phyloP scores from a whole-genome alignment of 2,888 invertebrate species.

The Aromia moschata region DNA sequence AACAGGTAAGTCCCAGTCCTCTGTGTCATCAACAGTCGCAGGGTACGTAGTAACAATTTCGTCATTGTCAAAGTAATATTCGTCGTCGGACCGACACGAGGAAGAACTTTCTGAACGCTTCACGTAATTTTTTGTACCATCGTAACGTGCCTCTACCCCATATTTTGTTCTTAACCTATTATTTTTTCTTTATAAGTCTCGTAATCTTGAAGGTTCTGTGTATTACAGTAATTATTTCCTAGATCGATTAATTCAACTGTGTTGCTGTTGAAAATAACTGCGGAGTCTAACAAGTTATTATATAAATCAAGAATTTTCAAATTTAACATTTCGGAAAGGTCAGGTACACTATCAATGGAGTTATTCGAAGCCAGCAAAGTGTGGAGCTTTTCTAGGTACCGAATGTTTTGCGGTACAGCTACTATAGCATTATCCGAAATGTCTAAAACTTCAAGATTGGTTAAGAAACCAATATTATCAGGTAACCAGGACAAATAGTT shows the following conservation, averaged over 20 bases:
- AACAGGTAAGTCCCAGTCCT: conserved; percentile 46
- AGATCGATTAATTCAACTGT: conserved; percentile 38
- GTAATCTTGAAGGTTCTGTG: conserved; percentile 24
- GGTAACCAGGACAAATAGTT: conserved; percentile 48
- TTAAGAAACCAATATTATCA: conserved; percentile 42
- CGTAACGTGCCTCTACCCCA: not conserved
- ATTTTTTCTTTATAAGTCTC: conserved; percentile 34
- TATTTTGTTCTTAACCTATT: conserved; percentile 30
- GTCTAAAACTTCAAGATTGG: conserved; percentile 46
- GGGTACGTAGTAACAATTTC: not conserved
- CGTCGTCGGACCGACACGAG: not conserved
- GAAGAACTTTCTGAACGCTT: not conserved
- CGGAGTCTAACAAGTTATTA: conserved; percentile 41
- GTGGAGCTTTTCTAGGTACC: conserved; percentile 33
- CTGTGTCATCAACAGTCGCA: conserved; percentile 15
- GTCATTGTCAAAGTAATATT: conserved; percentile 23
- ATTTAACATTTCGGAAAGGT: conserved; percentile 33
- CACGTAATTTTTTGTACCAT: not conserved
- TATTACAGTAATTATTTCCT: conserved; percentile 42
- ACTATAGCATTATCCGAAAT: conserved; percentile 43
- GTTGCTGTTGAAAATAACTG: conserved; percentile 21
- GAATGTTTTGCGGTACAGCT: conserved; percentile 38
- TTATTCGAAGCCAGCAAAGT: conserved; percentile 40
- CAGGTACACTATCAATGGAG: conserved; percentile 37
- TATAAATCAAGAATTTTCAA: conserved; percentile 47